Evolutionary conservation across 2,888 invertebrate genomes (phyloP), one percentile per base, ranked within the genome.

Genomic region (Bellardia pandia): DNA sequence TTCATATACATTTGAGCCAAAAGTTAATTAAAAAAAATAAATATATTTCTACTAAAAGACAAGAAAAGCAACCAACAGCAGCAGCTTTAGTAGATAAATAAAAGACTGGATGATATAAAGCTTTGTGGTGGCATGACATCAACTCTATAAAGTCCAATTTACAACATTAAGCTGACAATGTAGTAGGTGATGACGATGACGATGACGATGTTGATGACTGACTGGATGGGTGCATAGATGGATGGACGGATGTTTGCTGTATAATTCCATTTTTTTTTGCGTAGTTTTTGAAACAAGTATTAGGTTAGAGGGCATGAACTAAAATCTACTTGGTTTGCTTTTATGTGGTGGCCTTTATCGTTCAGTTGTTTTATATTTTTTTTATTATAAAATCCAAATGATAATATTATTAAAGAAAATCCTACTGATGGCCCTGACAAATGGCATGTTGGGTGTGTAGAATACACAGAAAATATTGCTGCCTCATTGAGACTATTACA

Each of bases 1-100:
- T 40, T 7, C 14, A 51, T 64, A 51, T 40, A 64, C 33, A 37
- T 51, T 62, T 40, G 14, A 62, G 14, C 30, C 53, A 64, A 80
- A 64, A 64, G 53, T 48, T 72, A 72, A 80, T 68, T 68, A 45
- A 71, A 71, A 71, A 42, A 66, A 81, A 45, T 37, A 53, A 69
- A 42, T 62, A 53, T 42, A 23, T 60, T 69, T 69, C 58, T 16
- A 33, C n/a, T 14, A 33, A 58, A 42, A 58, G 13, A 6, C 5
- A 5, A 60, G 14, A 23, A 33, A n/a, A 58, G 11, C 60, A 40
- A 37, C 7, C 3, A 62, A 11, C 60, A 60, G 33, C 60, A 60
- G 9, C 11, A 62, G 5, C 60, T 33, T 13, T 33, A 60, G 9
- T 3, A 45, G 3, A 64, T 64, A 77, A 64, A 72, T 60, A n/a